Conservation (phyloP, 2,888 invertebrate genomes). For the Thelaira solivaga region DNA sequence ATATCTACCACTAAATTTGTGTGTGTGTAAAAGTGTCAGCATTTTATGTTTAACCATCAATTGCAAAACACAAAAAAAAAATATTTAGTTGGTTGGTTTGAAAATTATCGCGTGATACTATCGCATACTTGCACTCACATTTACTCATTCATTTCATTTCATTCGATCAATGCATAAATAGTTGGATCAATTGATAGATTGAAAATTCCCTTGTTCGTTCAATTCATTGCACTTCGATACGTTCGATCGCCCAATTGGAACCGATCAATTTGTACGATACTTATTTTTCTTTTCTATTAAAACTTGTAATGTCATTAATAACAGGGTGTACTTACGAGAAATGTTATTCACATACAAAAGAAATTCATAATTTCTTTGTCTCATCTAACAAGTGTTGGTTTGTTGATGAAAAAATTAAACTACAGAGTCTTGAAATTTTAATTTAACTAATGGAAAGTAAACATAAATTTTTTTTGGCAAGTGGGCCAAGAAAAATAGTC, state of each 20-base stretch:
- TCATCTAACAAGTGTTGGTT: too few relatives aligned
- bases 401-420: too few relatives aligned
- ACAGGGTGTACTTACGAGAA: background rate
- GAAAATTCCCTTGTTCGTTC: conserved; percentile 49
- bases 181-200: conserved; percentile 7
- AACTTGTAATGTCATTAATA: background rate
- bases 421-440: too few relatives aligned
- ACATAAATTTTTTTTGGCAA: too few relatives aligned
- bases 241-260: conserved; percentile 76
- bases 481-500: too few relatives aligned
- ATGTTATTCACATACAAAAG: conserved; percentile 2
- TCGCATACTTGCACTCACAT: conserved; percentile 73
- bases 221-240: conserved; percentile 66
- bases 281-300: conserved; percentile 55
- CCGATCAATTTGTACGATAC: conserved; percentile 77
- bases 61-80: conserved; percentile 3
- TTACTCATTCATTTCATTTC: conserved; percentile 57
- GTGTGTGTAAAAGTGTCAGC: background rate
- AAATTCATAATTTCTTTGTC: too few relatives aligned
- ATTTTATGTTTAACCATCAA: conserved; percentile 23
- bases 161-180: conserved; percentile 22
- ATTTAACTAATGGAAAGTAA: too few relatives aligned
- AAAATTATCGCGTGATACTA: conserved; percentile 74
- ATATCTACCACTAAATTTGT: background rate
- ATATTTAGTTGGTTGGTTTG: conserved; percentile 18